Conservation (phyloP, 2,113 vertebrate species). For the Chamaea fasciata region DNA sequence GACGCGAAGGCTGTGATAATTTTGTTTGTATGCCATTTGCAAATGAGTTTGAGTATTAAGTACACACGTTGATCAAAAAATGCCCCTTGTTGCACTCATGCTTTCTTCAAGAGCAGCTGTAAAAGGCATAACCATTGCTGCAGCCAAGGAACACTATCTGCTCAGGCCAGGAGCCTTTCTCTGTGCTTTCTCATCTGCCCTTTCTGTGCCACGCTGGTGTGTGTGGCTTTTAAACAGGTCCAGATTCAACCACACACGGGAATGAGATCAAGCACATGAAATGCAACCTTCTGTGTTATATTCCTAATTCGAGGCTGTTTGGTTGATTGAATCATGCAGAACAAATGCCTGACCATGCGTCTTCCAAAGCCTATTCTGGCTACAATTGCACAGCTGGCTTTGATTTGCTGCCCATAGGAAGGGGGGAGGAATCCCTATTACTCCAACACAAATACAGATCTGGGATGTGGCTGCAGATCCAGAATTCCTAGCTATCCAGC, state of each 20-base stretch:
- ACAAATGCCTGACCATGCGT: conserved; percentile 37
- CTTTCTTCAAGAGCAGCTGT: neutral
- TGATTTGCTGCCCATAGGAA: conserved; percentile 49
- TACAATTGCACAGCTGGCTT: conserved; percentile 41
- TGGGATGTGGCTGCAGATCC: conserved; percentile 46
- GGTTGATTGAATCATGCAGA: conserved; percentile 40
- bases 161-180: neutral
- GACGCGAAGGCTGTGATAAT: neutral
- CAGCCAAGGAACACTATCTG: conserved; percentile 8
- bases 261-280: conserved; percentile 49
- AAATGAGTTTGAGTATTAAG: neutral
- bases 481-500: conserved; percentile 38
- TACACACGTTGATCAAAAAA: neutral
- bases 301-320: conserved; percentile 22
- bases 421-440: conserved; percentile 13
- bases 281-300: conserved; percentile 28
- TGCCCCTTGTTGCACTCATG: neutral
- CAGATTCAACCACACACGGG: neutral
- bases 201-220: neutral
- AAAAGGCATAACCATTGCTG: neutral
- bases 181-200: conserved; percentile 22
- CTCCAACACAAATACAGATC: conserved; percentile 59
- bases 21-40: neutral
- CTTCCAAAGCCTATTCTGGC: conserved; percentile 34
- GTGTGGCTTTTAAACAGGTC: conserved; percentile 23